phyloP scores from a whole-genome alignment of 2,888 invertebrate genomes.

The Polyommatus icarus region DNA sequence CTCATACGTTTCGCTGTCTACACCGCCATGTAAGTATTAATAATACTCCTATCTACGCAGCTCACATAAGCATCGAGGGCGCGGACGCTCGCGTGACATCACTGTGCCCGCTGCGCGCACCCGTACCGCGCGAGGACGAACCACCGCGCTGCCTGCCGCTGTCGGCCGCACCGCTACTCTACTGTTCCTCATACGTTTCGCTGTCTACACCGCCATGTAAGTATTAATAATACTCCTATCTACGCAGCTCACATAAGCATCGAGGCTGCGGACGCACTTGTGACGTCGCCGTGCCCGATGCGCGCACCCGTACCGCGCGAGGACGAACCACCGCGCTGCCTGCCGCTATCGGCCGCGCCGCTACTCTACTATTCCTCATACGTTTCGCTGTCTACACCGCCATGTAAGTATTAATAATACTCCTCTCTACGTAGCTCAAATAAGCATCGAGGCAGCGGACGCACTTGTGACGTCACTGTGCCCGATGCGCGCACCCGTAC shows the following conservation, averaged over 20 bases:
- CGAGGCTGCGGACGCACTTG: slow-evolving; percentile 50
- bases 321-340: slow-evolving; percentile 51
- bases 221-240: no score
- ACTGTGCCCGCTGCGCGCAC: slow-evolving; percentile 49
- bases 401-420: neutral
- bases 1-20: slow-evolving; percentile 49
- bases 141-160: slow-evolving; percentile 59
- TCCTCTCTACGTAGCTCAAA: slow-evolving; percentile 50
- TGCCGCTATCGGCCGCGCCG: slow-evolving; percentile 54
- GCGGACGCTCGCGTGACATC: slow-evolving; percentile 54
- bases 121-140: slow-evolving; percentile 42
- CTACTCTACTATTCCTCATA: slow-evolving; percentile 56
- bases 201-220: slow-evolving; percentile 6
- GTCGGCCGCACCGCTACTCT: slow-evolving; percentile 52
- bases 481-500: slow-evolving; percentile 44
- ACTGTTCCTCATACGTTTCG: slow-evolving; percentile 54
- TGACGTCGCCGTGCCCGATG: slow-evolving; percentile 54
- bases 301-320: slow-evolving; percentile 43
- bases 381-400: slow-evolving; percentile 45
- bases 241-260: slow-evolving; percentile 59
- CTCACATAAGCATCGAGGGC: slow-evolving; percentile 56
- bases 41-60: slow-evolving; percentile 43
- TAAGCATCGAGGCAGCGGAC: slow-evolving; percentile 50
- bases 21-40: slow-evolving; percentile 6
- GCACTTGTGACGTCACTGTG: slow-evolving; percentile 59